Evolutionary conservation across 2,797 vertebrate genomes (phyloP).

Genomic region (Myotis vivesi): DNA sequence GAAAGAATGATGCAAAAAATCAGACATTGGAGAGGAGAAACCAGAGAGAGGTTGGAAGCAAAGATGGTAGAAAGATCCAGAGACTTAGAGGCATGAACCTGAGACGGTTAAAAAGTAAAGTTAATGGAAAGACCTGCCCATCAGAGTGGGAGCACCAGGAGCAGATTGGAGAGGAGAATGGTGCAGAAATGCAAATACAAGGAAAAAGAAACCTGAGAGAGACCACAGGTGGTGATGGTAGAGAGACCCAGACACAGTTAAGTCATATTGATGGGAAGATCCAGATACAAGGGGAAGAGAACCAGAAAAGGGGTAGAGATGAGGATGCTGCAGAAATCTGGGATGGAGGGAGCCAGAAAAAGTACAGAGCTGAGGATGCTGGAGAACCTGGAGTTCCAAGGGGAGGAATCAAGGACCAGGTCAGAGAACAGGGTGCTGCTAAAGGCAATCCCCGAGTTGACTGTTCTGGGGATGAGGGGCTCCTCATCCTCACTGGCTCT

Average conservation of each 20-base stretch:
- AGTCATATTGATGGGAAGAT: neutral
- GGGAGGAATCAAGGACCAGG: neutral
- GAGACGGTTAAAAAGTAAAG: neutral
- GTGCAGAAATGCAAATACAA: neutral
- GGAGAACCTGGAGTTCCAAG: neutral
- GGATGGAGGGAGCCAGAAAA: neutral
- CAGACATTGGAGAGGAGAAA: neutral
- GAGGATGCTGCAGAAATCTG: neutral
- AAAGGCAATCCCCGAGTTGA: neutral
- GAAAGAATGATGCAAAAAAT: neutral
- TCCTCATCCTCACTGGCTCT: neutral
- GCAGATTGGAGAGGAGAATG: neutral
- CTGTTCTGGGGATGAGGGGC: neutral
- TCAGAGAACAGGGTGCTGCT: neutral
- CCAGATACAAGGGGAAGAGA: neutral
- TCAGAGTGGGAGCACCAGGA: neutral
- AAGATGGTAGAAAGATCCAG: neutral
- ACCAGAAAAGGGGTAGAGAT: neutral
- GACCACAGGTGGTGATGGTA: neutral
- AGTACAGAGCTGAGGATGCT: neutral
- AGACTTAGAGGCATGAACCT: neutral
- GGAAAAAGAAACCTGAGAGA: neutral
- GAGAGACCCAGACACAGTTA: slow-evolving; percentile 8
- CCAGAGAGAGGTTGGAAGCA: neutral
- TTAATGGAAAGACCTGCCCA: neutral